phyloP scores from a whole-genome alignment of 1,140 invertebrate species.

The Spodoptera litura region DNA sequence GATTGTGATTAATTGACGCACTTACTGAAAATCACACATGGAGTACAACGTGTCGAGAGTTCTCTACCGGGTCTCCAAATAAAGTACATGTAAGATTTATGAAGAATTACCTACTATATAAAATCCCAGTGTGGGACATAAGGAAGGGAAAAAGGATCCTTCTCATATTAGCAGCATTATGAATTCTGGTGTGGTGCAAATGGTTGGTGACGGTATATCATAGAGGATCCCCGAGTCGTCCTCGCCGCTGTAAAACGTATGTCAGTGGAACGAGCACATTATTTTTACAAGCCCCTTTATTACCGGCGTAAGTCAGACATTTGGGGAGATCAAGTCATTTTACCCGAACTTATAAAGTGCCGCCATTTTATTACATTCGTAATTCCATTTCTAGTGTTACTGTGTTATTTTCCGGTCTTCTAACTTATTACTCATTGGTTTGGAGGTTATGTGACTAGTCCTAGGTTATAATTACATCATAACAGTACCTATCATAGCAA shows the following conservation, averaged over 20 bases:
- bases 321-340: neutral
- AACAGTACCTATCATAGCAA: no score
- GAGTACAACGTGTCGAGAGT: no score
- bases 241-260: conserved; percentile 10
- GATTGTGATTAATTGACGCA: no score
- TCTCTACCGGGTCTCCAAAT: no score
- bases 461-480: no score
- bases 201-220: neutral
- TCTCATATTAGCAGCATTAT: neutral
- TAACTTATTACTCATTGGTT: neutral
- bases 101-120: no score
- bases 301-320: conserved; percentile 4
- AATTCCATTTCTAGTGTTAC: neutral
- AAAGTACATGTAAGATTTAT: no score
- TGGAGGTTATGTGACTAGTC: neutral
- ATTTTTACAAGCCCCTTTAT: conserved; percentile 30
- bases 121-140: no score
- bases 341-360: conserved; percentile 4
- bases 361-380: conserved; percentile 6
- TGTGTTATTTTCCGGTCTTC: neutral
- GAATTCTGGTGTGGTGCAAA: neutral
- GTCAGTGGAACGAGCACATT: conserved; percentile 27
- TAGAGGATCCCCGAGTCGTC: neutral
- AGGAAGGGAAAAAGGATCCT: no score
- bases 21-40: no score